Evolutionary conservation across 53 echinoderm and acorn worm genomes (phyloP).

Genomic region (Holothuria scabra): DNA sequence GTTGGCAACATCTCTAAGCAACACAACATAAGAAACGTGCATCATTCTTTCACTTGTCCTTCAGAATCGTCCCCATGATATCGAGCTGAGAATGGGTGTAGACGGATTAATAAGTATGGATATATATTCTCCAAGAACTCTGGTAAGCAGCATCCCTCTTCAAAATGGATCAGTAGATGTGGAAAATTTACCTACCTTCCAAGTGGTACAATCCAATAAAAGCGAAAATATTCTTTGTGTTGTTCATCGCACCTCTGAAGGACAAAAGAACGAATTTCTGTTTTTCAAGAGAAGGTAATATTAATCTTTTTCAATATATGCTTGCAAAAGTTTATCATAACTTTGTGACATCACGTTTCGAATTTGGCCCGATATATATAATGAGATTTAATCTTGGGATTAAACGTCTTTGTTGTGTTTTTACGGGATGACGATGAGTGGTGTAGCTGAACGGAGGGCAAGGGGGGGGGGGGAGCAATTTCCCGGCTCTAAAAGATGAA

Average conservation of each 20-base stretch:
- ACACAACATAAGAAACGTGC: too few relatives aligned
- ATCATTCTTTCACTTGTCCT: background rate
- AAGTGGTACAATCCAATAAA: conserved; percentile 11
- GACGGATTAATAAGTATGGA: conserved; percentile 1
- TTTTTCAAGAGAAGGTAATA: conserved; percentile 14
- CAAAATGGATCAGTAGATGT: background rate
- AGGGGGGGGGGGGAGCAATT: too few relatives aligned
- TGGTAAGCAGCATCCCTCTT: conserved; percentile 1
- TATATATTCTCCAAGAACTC: background rate
- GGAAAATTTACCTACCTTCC: conserved; percentile 9
- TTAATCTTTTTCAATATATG: background rate
- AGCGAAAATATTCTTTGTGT: conserved; percentile 11
- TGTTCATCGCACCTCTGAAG: conserved; percentile 7
- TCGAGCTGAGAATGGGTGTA: background rate
- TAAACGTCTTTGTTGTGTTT: too few relatives aligned
- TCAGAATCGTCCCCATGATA: background rate
- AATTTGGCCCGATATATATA: too few relatives aligned
- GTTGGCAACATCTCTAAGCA: too few relatives aligned
- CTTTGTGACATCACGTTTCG: too few relatives aligned
- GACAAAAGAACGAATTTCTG: conserved; percentile 22
- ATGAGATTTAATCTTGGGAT: too few relatives aligned
- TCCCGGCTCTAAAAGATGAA: too few relatives aligned
- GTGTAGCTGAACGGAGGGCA: too few relatives aligned
- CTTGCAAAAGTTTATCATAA: background rate
- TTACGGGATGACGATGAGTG: too few relatives aligned